Evolutionary conservation across 2,888 invertebrate genomes (phyloP), one percentile per base, ranked within the genome.

Genomic region (Drosophila villosipedis): DNA sequence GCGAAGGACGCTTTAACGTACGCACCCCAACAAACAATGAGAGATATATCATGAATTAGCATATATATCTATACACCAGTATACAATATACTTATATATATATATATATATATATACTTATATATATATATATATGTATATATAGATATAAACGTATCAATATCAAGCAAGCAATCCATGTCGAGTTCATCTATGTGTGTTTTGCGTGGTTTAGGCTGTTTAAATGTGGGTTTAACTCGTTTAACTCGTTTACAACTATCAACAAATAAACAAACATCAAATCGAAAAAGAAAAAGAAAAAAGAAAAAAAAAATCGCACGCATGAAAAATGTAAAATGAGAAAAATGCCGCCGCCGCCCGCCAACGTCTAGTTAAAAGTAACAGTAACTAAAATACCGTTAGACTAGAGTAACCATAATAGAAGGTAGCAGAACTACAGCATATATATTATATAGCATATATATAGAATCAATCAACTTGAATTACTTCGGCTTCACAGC

Each of bases 141-240:
- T 64, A 58, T 47, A 66, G 2, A 37, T 12, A 64, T 58, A 68
- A 69, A 68, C 64, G 69, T 76, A 75, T 80, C 62, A 60, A 71
- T 76, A 75, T 80, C 63, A 76, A 79, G 73, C 77, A 89, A 83
- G 84, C 86, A 91, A 88, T 83, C 91, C 83, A 92, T 92, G 92
- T 92, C 92, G 92, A 92, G 92, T 92, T 92, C 92, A 91, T 92
- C 92, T 89, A 90, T 92, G 87, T 92, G 92, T 92, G 92, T 92
- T 85, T 92, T 92, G 92, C 92, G 92, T 92, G 91, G 92, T 92
- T 92, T 92, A 92, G 92, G 92, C 92, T 92, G 92, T 92, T 82
- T 92, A 73, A 86, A 83, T 83, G 86, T 89, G 90, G 91, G 90
- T 81, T 81, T 80, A 69, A 68, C 71, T 70, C 73, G 61, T 72